Evolutionary conservation across 2,888 invertebrate species (phyloP), one percentile per base, ranked within the genome.

Genomic region (Diadromus collaris): DNA sequence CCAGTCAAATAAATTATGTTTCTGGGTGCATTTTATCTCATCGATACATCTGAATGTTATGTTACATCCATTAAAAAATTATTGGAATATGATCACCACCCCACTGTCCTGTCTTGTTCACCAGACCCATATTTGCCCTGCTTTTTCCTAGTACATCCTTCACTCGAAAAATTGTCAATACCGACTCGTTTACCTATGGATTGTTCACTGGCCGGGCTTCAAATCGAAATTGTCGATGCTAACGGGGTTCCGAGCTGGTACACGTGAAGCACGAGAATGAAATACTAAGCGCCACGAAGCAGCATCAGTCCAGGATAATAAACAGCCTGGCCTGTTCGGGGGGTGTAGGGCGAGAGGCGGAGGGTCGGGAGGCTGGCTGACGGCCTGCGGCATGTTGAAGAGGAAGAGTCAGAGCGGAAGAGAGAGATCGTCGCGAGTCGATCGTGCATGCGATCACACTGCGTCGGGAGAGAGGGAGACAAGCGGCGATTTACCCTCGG

Each of bases 401-500:
- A 54, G 65, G 54, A 64, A 65, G 44, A 65, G 44, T 77, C 71
- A 44, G 48, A 60, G 32, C 48, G 21, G 51, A 58, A 34, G 29
- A 48, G 29, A 70, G 61, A 38, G 63, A 38, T 72, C 56, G 27
- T 13, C 46, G 56, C 29, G 41, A 46, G 71, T 74, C 63, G 70
- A 74, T 70, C 51, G 65, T 19, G 51, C 41, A 34, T 64, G 56
- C 58, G 48, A 77, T 72, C 71, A 41, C 51, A 48, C 48, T 10
- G 61, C 63, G 32, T 32, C 51, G 34, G 38, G 16, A 58, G 60
- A 27, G 61, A 46, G 63, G 64, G 69, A 46, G 29, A 76, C 54
- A 60, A 64, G 34, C 58, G 54, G 44, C 34, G 51, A 51, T 58
- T 51, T 54, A 29, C 13, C 73, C 58, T 32, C 56, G 16, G 32